Evolutionary conservation across 2,797 vertebrate species (phyloP), one percentile per base, ranked within the genome.

Genomic region (Anguilla anguilla): DNA sequence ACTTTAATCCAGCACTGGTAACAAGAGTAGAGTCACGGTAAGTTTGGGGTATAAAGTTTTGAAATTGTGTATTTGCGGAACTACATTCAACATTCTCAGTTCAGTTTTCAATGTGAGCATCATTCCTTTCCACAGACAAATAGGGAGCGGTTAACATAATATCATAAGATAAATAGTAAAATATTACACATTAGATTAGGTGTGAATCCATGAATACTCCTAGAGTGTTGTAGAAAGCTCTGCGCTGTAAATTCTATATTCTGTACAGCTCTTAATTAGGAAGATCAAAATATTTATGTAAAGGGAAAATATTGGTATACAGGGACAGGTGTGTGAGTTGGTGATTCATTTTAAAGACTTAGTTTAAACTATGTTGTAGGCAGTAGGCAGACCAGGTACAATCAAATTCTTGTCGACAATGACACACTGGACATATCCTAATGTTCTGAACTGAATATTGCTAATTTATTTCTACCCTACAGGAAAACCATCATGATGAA

Each of bases 401-500:
- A 67, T 6, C 61, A 67, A 25, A 6, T 67, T 67, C 0, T 67
- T 0, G 4, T 25, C n/a, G 25, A n/a, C 22, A 67, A 9, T 67
- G 61, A 67, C 1, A 15, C 22, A 1, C 61, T 67, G 13, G 13
- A 57, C 17, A 61, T 19, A 61, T 3, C 59, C 11, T 13, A 74
- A 35, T 74, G 28, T 31, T 13, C 28, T 77, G 72, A 77, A 17
- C 17, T 69, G 67, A 0, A 69, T 69, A 28, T 10, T 69, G 7
- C 13, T 69, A 0, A 28, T 31, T 57, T 57, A 17, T 57, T 57
- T 57, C 11, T 57, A 17, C 55, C 55, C 55, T 46, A 57, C 72
- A 55, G 89, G 82, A 51, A 83, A 57, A 55, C 9, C 17, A 22
- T 1, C 17, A 81, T 25, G 43, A 89, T 89, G 89, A 88, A 87